Percentiles rank a stretch among this genome's conserved stretches.
Conservation (phyloP, 2,797 vertebrate species). For the Hoplostethus mediterraneus region DNA sequence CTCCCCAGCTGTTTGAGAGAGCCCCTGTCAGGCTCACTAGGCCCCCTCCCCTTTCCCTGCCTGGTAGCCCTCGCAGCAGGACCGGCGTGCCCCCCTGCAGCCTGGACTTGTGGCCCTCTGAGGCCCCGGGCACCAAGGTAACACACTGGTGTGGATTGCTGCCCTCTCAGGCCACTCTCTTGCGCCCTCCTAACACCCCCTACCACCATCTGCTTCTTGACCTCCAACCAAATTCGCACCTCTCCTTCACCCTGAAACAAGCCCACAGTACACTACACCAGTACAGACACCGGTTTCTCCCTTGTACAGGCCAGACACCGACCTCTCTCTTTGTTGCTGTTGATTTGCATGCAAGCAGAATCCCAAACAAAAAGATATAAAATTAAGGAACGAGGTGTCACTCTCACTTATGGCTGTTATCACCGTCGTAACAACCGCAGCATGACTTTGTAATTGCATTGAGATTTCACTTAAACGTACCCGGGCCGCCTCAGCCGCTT, state of each 20-base stretch:
- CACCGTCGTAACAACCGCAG: neutral
- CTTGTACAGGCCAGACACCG: neutral
- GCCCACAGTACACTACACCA: neutral
- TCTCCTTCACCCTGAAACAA: constrained; percentile 4
- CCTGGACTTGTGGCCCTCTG: constrained; percentile 70
- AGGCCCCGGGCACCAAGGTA: constrained; percentile 88
- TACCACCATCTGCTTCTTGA: constrained; percentile 2
- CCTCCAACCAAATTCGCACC: neutral
- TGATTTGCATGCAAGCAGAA: neutral
- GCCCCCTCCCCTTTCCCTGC: constrained; percentile 42
- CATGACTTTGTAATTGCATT: neutral
- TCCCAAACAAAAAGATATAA: neutral
- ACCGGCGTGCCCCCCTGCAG: constrained; percentile 53
- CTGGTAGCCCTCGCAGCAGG: constrained; percentile 58
- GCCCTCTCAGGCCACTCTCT: constrained; percentile 23
- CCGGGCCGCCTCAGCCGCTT: neutral
- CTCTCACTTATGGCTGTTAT: neutral
- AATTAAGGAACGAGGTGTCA: neutral
- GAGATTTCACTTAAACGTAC: neutral
- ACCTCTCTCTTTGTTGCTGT: constrained; percentile 1
- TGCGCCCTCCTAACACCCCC: constrained; percentile 29
- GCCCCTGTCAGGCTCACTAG: constrained; percentile 48
- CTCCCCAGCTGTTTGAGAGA: constrained; percentile 80
- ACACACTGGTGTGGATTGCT: constrained; percentile 74
- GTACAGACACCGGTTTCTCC: neutral